These are phyloP conservation scores for Charanyca ferruginea DNA, from an alignment of 2,888 invertebrate species.

Conservation along the genomic window DNA sequence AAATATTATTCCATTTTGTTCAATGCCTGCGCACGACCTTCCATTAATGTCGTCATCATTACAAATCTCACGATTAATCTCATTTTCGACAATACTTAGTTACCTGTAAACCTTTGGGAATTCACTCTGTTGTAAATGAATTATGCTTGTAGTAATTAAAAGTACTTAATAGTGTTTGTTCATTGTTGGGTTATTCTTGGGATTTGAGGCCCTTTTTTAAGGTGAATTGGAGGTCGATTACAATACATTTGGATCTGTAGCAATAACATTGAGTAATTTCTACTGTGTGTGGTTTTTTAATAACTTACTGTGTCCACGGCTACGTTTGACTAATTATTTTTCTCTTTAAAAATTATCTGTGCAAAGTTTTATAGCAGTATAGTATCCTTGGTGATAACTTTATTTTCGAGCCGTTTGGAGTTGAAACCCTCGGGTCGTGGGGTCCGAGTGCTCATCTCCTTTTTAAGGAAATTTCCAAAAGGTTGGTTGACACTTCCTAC, in stretches of 20 bases:
- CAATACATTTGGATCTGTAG: conserved; percentile 12
- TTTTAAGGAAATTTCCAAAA: no score
- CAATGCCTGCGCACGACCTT: conserved; percentile 54
- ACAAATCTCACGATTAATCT: conserved; percentile 52
- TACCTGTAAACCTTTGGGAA: conserved; percentile 40
- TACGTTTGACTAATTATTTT: not conserved
- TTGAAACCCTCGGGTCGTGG: no score
- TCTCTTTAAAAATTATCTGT: not conserved
- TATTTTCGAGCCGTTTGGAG: no score
- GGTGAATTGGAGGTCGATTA: conserved; percentile 18
- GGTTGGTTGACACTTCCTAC: no score
- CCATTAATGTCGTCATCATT: conserved; percentile 51
- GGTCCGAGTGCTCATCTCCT: no score
- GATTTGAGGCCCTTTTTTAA: conserved; percentile 33
- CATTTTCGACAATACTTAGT: conserved; percentile 48
- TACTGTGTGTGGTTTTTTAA: not conserved
- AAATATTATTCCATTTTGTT: conserved; percentile 17
- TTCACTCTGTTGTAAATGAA: conserved; percentile 36
- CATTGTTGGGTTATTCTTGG: conserved; percentile 42
- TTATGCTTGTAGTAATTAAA: conserved; percentile 35
- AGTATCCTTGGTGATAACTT: no score
- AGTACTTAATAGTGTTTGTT: not conserved
- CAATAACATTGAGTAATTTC: conserved; percentile 5
- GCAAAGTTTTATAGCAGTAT: no score
- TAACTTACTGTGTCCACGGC: not conserved